phyloP scores from a whole-genome alignment of 2,113 vertebrate species.

The Eretmochelys imbricata region DNA sequence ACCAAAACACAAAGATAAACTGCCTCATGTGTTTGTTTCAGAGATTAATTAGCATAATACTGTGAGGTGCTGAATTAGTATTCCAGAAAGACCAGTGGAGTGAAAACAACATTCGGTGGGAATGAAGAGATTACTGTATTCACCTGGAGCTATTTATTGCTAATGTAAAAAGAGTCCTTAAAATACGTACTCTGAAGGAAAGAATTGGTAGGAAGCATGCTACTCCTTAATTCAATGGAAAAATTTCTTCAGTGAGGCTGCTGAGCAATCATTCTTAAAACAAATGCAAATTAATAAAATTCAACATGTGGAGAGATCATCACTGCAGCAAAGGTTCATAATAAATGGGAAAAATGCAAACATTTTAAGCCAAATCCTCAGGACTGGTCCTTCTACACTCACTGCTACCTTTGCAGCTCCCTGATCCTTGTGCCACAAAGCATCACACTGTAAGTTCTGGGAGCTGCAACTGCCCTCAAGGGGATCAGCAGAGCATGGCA shows the following conservation, averaged over 20 bases:
- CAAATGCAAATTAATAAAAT: not conserved
- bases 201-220: not conserved
- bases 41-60: constrained; percentile 43
- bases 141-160: not conserved
- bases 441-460: not conserved
- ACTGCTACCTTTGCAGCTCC: not conserved
- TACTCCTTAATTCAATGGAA: not conserved
- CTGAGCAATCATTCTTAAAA: constrained; percentile 10
- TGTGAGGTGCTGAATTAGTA: not conserved
- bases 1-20: constrained; percentile 22
- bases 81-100: not conserved
- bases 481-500: not conserved
- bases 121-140: constrained; percentile 31
- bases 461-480: not conserved
- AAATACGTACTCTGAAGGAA: not conserved
- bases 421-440: not conserved
- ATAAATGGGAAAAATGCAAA: not conserved
- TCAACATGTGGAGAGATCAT: not conserved
- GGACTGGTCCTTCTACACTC: not conserved
- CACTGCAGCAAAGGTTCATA: not conserved
- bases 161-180: constrained; percentile 38
- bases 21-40: constrained; percentile 31
- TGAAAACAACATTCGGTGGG: constrained; percentile 21
- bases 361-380: not conserved
- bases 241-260: not conserved